Evolutionary conservation across 2,113 vertebrate genomes (phyloP).

Genomic region (Nothobranchius kuhntae): DNA sequence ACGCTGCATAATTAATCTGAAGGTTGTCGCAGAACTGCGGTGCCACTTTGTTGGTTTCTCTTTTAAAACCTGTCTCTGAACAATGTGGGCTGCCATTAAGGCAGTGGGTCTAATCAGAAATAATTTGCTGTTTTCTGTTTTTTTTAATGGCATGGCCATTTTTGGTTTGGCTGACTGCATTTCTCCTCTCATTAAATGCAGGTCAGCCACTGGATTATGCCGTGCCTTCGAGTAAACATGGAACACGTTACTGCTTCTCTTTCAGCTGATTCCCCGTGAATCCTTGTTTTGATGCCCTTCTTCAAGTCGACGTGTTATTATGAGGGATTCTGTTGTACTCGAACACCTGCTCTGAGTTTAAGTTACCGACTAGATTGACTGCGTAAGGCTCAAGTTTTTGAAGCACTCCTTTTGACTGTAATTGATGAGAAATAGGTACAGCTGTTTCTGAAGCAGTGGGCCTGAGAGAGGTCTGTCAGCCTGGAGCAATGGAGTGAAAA

Average conservation of each 20-base stretch:
- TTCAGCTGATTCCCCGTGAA: background rate
- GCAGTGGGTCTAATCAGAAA: slow-evolving; percentile 20
- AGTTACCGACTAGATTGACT: slow-evolving; percentile 44
- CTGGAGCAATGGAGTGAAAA: slow-evolving; percentile 67
- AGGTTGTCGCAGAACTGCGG: background rate
- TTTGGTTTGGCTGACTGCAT: slow-evolving; percentile 22
- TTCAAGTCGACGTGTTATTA: background rate
- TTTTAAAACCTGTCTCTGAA: slow-evolving; percentile 10
- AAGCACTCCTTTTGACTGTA: slow-evolving; percentile 52
- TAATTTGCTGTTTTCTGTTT: slow-evolving; percentile 33
- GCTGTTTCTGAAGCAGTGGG: slow-evolving; percentile 52
- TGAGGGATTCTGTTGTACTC: background rate
- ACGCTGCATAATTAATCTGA: slow-evolving; percentile 1
- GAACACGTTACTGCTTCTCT: background rate
- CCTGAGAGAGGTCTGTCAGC: slow-evolving; percentile 64
- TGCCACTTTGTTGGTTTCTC: slow-evolving; percentile 2
- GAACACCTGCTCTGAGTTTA: slow-evolving; percentile 19
- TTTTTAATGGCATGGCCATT: slow-evolving; percentile 15
- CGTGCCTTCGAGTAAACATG: slow-evolving; percentile 8
- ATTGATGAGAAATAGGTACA: slow-evolving; percentile 65
- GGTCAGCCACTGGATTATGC: background rate
- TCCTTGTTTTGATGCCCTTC: background rate
- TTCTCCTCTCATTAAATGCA: slow-evolving; percentile 28
- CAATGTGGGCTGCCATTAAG: slow-evolving; percentile 9
- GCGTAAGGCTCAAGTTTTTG: slow-evolving; percentile 34